These are phyloP conservation scores for Enteromius argenteus DNA, from an alignment of 2,797 vertebrate genomes.

Conservation along the genomic window DNA sequence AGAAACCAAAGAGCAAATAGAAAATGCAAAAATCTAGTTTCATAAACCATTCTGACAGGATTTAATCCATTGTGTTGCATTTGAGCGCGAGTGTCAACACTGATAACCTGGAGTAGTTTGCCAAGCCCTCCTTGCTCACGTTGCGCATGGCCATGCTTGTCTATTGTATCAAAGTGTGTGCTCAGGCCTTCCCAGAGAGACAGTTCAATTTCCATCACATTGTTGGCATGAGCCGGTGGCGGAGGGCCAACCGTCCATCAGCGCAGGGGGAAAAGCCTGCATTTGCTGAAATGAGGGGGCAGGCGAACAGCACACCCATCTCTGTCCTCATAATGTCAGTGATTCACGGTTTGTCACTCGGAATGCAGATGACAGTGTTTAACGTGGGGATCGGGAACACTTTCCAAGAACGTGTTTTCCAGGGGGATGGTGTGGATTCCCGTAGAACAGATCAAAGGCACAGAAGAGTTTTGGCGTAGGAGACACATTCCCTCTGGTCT, in stretches of 20 bases:
- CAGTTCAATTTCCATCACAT: slow-evolving; percentile 50
- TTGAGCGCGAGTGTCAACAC: slow-evolving; percentile 30
- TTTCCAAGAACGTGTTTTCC: slow-evolving; percentile 47
- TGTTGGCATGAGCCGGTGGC: slow-evolving; percentile 51
- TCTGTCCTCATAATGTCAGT: slow-evolving; percentile 45
- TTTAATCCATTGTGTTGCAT: slow-evolving; percentile 44
- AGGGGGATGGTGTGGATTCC: slow-evolving; percentile 30
- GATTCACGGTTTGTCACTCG: slow-evolving; percentile 27
- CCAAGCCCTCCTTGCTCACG: slow-evolving; percentile 41
- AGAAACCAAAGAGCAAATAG: neutral
- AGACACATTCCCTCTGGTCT: slow-evolving; percentile 36
- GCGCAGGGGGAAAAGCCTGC: slow-evolving; percentile 28
- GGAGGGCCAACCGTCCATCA: slow-evolving; percentile 53
- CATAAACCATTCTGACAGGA: slow-evolving; percentile 50
- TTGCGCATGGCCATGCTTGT: slow-evolving; percentile 63
- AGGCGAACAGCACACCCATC: slow-evolving; percentile 38
- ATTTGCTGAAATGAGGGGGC: slow-evolving; percentile 48
- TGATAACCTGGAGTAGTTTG: slow-evolving; percentile 29
- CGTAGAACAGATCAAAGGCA: slow-evolving; percentile 54
- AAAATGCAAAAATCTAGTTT: neutral
- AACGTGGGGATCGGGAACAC: neutral
- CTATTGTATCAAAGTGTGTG: slow-evolving; percentile 66
- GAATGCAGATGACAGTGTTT: slow-evolving; percentile 38
- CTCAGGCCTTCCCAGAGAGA: slow-evolving; percentile 50
- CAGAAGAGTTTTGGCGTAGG: slow-evolving; percentile 19